Evolutionary conservation across 2,888 invertebrate genomes (phyloP).

Genomic region (Ferrisia virgata): DNA sequence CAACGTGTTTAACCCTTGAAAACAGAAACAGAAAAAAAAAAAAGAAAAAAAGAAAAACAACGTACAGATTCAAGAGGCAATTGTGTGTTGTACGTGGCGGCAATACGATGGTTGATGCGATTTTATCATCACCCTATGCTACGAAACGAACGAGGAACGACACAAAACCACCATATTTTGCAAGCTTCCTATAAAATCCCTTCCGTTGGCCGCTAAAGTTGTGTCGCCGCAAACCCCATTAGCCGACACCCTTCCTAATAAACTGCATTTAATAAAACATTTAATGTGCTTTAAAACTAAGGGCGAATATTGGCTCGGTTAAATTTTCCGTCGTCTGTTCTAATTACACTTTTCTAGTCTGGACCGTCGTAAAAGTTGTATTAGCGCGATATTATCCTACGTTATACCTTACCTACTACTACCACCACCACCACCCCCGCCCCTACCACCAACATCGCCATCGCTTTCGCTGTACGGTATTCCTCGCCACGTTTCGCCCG

Average conservation of each 20-base stretch:
- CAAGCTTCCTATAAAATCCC: conserved; percentile 39
- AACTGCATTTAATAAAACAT: conserved; percentile 45
- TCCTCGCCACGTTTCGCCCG: neutral
- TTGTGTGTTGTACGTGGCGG: no score
- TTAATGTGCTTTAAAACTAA: conserved; percentile 45
- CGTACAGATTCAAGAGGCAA: no score
- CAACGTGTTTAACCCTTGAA: no score
- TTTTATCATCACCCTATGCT: conserved; percentile 5
- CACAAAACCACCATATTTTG: conserved; percentile 26
- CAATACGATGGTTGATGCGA: neutral
- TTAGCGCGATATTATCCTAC: conserved; percentile 34
- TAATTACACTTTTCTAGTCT: conserved; percentile 41
- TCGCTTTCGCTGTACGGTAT: neutral
- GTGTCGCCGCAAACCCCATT: conserved; percentile 45
- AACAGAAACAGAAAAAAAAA: no score
- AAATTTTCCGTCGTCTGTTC: conserved; percentile 43
- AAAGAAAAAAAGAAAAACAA: no score
- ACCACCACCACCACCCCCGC: neutral
- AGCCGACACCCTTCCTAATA: conserved; percentile 43
- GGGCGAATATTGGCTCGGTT: conserved; percentile 44
- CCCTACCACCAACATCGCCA: neutral
- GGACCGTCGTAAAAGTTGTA: conserved; percentile 43
- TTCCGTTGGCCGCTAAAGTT: conserved; percentile 44
- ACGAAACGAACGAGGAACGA: neutral
- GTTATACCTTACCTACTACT: neutral